Evolutionary conservation across 2,113 vertebrate species (phyloP), one percentile per base, ranked within the genome.

Genomic region (Coturnix japonica): DNA sequence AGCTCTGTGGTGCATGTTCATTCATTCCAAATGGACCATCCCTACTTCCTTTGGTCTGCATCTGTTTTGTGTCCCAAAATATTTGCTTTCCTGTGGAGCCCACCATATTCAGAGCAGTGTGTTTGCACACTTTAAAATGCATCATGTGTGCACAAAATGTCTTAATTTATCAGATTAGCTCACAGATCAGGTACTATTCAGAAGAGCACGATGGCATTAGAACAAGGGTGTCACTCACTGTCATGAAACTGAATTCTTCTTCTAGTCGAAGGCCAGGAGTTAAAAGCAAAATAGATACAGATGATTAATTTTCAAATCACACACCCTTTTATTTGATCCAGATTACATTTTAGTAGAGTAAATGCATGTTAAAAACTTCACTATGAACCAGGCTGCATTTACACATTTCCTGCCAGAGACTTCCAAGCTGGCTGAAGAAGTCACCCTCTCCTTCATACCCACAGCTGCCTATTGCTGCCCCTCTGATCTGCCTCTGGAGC

Each of bases 91-190:
- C 64, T 7, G 33, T 83, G 47, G 43, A 70, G 56, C 30, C 69
- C 80, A 81, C 57, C 23, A 64, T 61, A 84, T 69, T 56, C 83
- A 64, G 54, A 73, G 18, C 35, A 65, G 65, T 84, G 86, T 88
- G 69, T 57, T 81, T 75, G 61, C 44, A 95, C 13, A 31, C 9
- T 89, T 92, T 63, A 89, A 84, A 93, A 95, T 78, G 83, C 54
- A 73, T 57, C 66, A 54, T 37, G 44, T 88, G 80, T 87, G 80
- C 73, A 67, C 81, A 81, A 88, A 91, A 90, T 72, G 74, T 79
- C 59, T 84, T 90, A 44, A 51, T 90, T 89, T 94, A 76, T 90
- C 70, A 95, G 80, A 78, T 53, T 65, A 84, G 21, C 74, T 84
- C 44, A 81, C 35, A 65, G 70, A 84, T 73, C 73, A 66, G 61